Conservation (phyloP, 2,113 vertebrate species). For the Ptychochromis oligacanthus region DNA sequence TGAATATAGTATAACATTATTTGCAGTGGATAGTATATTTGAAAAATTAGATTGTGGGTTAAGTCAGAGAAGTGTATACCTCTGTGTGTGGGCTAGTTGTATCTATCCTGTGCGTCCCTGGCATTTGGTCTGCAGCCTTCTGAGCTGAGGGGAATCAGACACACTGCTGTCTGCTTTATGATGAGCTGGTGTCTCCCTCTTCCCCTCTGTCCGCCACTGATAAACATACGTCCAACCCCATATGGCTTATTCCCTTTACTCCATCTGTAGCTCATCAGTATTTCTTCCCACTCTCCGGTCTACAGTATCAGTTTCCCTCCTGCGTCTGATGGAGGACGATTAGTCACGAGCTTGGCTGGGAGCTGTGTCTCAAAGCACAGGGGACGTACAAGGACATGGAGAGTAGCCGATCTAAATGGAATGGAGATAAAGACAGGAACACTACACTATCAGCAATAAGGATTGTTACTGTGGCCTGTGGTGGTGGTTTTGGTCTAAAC, state of each 20-base stretch:
- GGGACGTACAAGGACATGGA: slow-evolving; percentile 35
- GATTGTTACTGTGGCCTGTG: background rate
- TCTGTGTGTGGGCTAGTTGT: background rate
- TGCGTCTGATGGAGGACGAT: slow-evolving; percentile 24
- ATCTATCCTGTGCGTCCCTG: slow-evolving; percentile 10
- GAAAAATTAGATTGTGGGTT: background rate
- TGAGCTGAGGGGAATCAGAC: slow-evolving; percentile 10
- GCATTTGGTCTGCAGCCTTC: slow-evolving; percentile 22
- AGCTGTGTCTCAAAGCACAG: slow-evolving; percentile 20
- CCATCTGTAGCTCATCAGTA: slow-evolving; percentile 45
- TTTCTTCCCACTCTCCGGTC: slow-evolving; percentile 22
- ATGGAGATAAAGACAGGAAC: background rate
- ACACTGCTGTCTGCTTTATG: slow-evolving; percentile 34
- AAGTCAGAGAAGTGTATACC: too few species aligned
- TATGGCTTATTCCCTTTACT: background rate
- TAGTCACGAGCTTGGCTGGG: slow-evolving; percentile 42
- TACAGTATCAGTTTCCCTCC: slow-evolving; percentile 17
- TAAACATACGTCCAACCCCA: slow-evolving; percentile 11
- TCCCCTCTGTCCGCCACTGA: background rate
- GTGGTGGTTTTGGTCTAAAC: background rate
- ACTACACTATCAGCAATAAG: background rate
- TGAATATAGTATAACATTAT: background rate
- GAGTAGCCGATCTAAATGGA: slow-evolving; percentile 5
- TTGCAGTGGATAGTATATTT: background rate
- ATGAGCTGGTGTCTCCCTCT: background rate